These are phyloP conservation scores for Melopsittacus undulatus DNA, from an alignment of 2,797 vertebrate species.

Conservation along the genomic window DNA sequence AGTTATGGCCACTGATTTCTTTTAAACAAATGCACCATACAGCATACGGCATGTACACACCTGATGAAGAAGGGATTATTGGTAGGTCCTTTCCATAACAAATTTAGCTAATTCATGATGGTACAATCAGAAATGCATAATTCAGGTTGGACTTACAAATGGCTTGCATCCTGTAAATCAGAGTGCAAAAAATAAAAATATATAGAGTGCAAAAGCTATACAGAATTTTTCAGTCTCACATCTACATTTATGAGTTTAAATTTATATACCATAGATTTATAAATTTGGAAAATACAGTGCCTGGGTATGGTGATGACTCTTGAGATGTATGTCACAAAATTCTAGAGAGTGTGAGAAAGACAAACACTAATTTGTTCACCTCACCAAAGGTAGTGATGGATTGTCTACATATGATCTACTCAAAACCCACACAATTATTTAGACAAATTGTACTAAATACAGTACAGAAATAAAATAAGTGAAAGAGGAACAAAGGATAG, in stretches of 20 bases:
- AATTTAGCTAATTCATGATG: not conserved
- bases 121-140: not conserved
- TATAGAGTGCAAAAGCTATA: not conserved
- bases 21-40: not conserved
- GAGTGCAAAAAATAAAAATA: not conserved
- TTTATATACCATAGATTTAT: not conserved
- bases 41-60: not conserved
- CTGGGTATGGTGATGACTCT: not conserved
- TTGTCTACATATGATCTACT: not conserved
- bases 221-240: not conserved
- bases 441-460: not conserved
- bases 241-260: not conserved
- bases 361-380: not conserved
- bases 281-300: not conserved
- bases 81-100: not conserved
- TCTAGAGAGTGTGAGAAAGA: not conserved
- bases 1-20: not conserved
- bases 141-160: not conserved
- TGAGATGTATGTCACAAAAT: not conserved
- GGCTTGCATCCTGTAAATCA: not conserved
- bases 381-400: not conserved
- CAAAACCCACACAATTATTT: fast-evolving
- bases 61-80: not conserved
- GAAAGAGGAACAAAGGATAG: not conserved
- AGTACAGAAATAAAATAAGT: not conserved